phyloP scores from a whole-genome alignment of 2,888 invertebrate genomes.

The Phrixothrix hirtus region DNA sequence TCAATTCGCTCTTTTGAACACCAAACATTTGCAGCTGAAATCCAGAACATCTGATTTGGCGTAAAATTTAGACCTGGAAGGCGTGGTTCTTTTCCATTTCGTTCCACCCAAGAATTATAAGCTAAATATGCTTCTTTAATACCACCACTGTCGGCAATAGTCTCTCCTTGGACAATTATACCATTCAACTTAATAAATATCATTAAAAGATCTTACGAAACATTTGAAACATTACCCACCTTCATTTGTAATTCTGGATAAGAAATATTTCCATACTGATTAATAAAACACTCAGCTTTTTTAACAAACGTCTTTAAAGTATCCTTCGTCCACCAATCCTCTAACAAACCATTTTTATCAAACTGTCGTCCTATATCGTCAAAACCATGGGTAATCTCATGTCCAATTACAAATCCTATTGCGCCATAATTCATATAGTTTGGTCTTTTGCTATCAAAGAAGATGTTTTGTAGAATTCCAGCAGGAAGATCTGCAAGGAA shows the following conservation, averaged over 20 bases:
- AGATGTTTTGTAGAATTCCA: constrained; percentile 83
- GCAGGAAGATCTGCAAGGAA: constrained; percentile 84
- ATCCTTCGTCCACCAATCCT: constrained; percentile 3
- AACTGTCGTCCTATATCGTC: constrained; percentile 4
- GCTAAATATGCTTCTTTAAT: too few species aligned
- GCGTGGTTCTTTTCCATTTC: constrained; percentile 33
- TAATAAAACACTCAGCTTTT: constrained; percentile 81
- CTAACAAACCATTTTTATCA: constrained; percentile 4
- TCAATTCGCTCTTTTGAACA: constrained; percentile 27
- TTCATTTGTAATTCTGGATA: constrained; percentile 64
- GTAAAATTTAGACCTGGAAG: constrained; percentile 42
- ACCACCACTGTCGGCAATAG: constrained; percentile 34
- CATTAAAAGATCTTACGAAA: neutral
- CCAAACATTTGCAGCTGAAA: constrained; percentile 32
- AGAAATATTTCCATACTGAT: constrained; percentile 86
- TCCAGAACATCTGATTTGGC: constrained; percentile 55
- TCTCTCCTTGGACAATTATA: constrained; percentile 1
- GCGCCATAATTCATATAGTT: constrained; percentile 85
- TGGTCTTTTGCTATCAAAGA: constrained; percentile 81
- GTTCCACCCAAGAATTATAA: constrained; percentile 42
- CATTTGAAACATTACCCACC: constrained; percentile 55
- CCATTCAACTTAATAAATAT: constrained; percentile 58
- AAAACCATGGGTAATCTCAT: too few species aligned
- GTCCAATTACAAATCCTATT: constrained; percentile 82
- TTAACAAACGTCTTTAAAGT: neutral